These are phyloP conservation scores for Drosophila pectinifera DNA, from an alignment of 1,140 invertebrate species.

Conservation along the genomic window DNA sequence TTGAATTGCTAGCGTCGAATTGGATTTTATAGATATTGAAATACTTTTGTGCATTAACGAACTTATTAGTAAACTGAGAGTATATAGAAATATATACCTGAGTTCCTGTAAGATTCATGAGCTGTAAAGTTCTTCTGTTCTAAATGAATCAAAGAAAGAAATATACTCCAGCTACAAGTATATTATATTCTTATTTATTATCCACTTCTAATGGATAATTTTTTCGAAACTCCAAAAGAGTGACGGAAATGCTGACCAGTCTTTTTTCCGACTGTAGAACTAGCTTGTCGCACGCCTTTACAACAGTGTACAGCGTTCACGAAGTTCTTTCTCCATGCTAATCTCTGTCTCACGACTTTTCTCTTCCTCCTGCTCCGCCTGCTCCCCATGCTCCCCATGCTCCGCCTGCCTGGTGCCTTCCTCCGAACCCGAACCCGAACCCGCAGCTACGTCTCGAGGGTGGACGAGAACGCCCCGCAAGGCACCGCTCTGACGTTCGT, in stretches of 20 bases:
- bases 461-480: slow-evolving; percentile 93
- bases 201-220: no score
- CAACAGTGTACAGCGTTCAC: slow-evolving; percentile 58
- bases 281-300: slow-evolving; percentile 55
- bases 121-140: no score
- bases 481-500: slow-evolving; percentile 90
- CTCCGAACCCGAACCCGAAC: slow-evolving; percentile 75
- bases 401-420: neutral
- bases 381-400: neutral
- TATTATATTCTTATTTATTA: no score
- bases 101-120: no score
- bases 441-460: slow-evolving; percentile 89
- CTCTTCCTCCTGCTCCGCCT: slow-evolving; percentile 20
- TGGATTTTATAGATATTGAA: neutral
- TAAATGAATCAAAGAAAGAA: no score
- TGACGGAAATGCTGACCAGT: neutral
- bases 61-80: no score
- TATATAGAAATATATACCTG: no score
- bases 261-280: slow-evolving; percentile 32
- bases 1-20: neutral
- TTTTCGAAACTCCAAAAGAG: neutral
- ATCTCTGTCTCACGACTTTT: slow-evolving; percentile 65
- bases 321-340: slow-evolving; percentile 73
- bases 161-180: neutral
- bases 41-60: no score